Evolutionary conservation across 2,888 invertebrate genomes (phyloP), one percentile per base, ranked within the genome.

Genomic region (Steinernema hermaphroditum): DNA sequence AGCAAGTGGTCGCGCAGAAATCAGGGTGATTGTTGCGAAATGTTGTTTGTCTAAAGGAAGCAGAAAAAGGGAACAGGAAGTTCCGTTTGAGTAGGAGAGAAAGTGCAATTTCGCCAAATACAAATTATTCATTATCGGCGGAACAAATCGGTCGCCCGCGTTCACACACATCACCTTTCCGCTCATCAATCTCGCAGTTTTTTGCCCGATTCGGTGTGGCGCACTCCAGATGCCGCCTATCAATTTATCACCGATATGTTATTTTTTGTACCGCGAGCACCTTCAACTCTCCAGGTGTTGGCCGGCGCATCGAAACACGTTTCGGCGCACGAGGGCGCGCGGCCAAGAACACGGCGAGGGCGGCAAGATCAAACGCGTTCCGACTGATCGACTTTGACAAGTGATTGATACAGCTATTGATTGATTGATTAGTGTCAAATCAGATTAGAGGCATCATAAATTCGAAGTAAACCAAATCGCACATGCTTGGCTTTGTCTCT

Each of bases 391-490:
- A 62, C 62, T 62, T 32, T 62, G 62, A 62, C 62, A 62, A 62
- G 62, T 62, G 62, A 62, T 62, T 62, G 62, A 62, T 62, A 32
- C 62, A 62, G 62, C 62, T 62, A 62, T 62, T 62, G 62, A 62
- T 62, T 62, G 62, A 62, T 62, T 62, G 62, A 62, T 62, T 62
- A 62, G 62, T 62, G 62, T 62, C 62, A 62, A 62, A 62, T 62
- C 62, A 62, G 62, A 62, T 62, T 62, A 62, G 62, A 62, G 62
- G 32, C 62, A 62, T 32, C 62, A 62, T 62, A 62, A 62, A 62
- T 62, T 62, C 32, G 62, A 62, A 29, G 62, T 32, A 19, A 62
- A 62, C 62, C 62, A 62, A 62, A 62, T 62, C 62, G 62, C 62
- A 62, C 62, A 62, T 62, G 62, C 62, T 62, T 62, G 29, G 62